These are phyloP conservation scores for Manduca sexta DNA, from an alignment of 1,140 invertebrate species.

Conservation along the genomic window DNA sequence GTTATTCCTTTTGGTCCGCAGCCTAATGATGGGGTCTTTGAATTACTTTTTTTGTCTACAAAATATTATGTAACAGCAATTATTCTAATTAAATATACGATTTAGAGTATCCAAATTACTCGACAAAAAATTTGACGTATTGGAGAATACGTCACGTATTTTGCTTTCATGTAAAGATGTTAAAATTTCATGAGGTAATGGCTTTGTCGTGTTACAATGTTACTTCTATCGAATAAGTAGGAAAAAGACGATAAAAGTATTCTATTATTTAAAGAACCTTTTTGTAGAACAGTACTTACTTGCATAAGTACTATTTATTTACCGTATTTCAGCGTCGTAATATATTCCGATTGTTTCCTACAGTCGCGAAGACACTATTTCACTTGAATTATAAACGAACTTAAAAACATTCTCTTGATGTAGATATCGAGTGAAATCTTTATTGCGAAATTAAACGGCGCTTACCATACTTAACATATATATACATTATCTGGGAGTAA, in stretches of 20 bases:
- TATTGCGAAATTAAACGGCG: too few species aligned
- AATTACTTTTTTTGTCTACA: conserved; percentile 57
- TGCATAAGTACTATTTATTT: neutral
- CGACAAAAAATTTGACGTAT: too few species aligned
- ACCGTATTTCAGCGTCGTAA: neutral
- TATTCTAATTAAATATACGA: conserved; percentile 37
- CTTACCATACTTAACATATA: too few species aligned
- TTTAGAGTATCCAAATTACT: neutral
- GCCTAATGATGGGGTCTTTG: conserved; percentile 65
- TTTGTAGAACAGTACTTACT: neutral
- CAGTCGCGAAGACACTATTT: neutral
- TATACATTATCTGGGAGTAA: conserved; percentile 5
- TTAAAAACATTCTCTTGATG: too few species aligned
- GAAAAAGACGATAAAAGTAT: conserved; percentile 4
- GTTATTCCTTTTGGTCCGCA: conserved; percentile 66
- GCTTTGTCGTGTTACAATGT: neutral
- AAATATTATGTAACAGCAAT: conserved; percentile 47
- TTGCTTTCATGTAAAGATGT: too few species aligned
- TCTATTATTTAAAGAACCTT: conserved; percentile 4
- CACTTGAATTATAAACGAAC: too few species aligned
- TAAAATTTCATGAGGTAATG: neutral
- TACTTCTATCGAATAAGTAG: neutral
- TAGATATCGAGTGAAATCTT: too few species aligned
- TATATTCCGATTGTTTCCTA: neutral
- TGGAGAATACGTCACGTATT: too few species aligned